Evolutionary conservation across 1,140 invertebrate species (phyloP).

Genomic region (Aphis craccivora): DNA sequence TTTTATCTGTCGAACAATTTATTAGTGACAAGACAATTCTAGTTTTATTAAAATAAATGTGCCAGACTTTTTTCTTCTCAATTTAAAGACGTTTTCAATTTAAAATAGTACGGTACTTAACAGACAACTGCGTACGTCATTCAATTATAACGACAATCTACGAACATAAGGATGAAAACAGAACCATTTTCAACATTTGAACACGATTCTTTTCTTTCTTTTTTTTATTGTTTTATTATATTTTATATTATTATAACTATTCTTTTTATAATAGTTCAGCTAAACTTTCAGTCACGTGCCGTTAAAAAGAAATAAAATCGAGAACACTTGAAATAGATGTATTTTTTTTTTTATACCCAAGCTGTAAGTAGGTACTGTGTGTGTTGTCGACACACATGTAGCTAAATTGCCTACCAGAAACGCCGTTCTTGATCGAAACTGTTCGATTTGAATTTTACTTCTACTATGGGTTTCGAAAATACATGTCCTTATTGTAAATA

Average conservation of each 20-base stretch:
- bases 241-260: background rate
- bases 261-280: background rate
- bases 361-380: background rate
- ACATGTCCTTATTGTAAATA: background rate
- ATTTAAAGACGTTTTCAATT: background rate
- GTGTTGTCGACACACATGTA: background rate
- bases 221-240: background rate
- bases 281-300: slow-evolving; percentile 23
- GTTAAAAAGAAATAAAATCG: background rate
- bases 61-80: background rate
- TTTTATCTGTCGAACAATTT: background rate
- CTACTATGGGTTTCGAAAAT: background rate
- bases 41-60: slow-evolving; percentile 15
- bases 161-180: background rate
- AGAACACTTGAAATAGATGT: background rate
- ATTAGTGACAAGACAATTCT: background rate
- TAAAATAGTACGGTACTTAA: background rate
- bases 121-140: background rate
- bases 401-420: slow-evolving; percentile 12
- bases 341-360: background rate
- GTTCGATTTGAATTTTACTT: background rate
- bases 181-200: slow-evolving; percentile 8
- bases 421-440: background rate
- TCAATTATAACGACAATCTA: background rate
- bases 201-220: background rate